Conservation (phyloP, 2,888 invertebrate genomes). For the Eurytoma adleriae region DNA sequence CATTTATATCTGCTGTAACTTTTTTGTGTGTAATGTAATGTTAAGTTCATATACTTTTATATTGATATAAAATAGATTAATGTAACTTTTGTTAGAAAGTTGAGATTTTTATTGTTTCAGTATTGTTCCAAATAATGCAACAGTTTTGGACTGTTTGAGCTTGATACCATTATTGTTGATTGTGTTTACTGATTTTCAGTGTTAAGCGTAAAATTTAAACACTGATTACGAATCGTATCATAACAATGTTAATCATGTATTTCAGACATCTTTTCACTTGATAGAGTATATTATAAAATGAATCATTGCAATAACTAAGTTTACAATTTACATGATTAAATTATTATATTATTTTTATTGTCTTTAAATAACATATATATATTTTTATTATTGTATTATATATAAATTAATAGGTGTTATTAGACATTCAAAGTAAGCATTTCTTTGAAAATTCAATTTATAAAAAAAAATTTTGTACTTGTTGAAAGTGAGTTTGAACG, state of each 20-base stretch:
- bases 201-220: constrained; percentile 1
- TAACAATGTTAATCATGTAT: constrained; percentile 11
- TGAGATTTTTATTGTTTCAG: constrained; percentile 26
- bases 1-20: no score
- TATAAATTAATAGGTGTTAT: constrained; percentile 40
- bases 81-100: not conserved
- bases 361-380: constrained; percentile 36
- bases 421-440: constrained; percentile 39
- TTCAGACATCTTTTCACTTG: constrained; percentile 34
- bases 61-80: no score
- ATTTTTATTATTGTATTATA: constrained; percentile 48
- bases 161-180: constrained; percentile 28
- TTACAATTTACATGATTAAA: constrained; percentile 42
- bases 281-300: constrained; percentile 23
- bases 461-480: constrained; percentile 5
- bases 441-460: constrained; percentile 31
- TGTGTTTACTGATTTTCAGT: constrained; percentile 16
- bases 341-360: constrained; percentile 27
- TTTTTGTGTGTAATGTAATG: no score
- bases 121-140: constrained; percentile 24
- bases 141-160: constrained; percentile 25
- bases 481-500: not conserved
- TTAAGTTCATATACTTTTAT: no score
- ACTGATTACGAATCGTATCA: constrained; percentile 17
- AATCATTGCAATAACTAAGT: constrained; percentile 46